Conservation (phyloP, 2,888 invertebrate genomes). For the Trichopria drosophilae region DNA sequence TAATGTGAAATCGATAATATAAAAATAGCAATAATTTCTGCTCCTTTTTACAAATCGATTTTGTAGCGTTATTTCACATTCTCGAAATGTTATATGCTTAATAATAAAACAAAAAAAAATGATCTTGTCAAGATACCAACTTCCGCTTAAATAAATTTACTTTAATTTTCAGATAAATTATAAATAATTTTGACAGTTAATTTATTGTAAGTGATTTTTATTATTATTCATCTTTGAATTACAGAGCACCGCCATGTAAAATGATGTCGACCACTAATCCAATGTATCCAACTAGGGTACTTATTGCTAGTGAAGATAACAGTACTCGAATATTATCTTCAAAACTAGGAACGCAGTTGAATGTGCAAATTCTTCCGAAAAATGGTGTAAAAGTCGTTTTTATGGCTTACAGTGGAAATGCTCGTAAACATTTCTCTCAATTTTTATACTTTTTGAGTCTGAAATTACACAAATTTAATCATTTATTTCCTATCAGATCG, state of each 20-base stretch:
- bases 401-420: slow-evolving; percentile 36
- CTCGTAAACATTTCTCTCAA: no score
- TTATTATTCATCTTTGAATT: slow-evolving; percentile 1
- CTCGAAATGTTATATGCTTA: no score
- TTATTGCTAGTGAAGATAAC: slow-evolving; percentile 38
- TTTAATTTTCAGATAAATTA: no score
- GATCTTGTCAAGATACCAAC: no score
- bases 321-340: slow-evolving; percentile 38
- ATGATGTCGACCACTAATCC: slow-evolving; percentile 37
- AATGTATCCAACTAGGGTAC: slow-evolving; percentile 36
- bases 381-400: slow-evolving; percentile 28
- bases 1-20: no score
- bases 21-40: no score
- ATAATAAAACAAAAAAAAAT: no score
- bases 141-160: no score
- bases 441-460: slow-evolving; percentile 1
- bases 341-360: slow-evolving; percentile 34
- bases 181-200: no score
- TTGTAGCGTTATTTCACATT: no score
- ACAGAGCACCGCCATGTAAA: slow-evolving; percentile 31
- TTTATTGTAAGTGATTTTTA: no score
- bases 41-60: no score
- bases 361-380: slow-evolving; percentile 38
- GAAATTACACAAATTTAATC: background rate
- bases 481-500: slow-evolving; percentile 29